Evolutionary conservation across 2,888 invertebrate genomes (phyloP).

Genomic region (Abrostola triplasia): DNA sequence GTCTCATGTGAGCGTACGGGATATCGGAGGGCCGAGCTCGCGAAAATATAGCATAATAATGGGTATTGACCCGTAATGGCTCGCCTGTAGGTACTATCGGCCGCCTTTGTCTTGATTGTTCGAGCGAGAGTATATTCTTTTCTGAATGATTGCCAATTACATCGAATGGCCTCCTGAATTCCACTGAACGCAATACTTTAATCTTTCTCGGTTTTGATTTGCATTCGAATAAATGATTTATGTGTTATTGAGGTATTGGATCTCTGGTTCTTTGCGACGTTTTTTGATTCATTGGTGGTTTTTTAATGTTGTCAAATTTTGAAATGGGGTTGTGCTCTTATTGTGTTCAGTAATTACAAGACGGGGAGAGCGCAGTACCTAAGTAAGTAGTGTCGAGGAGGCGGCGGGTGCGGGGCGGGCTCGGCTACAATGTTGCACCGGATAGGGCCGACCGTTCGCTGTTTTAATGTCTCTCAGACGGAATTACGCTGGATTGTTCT

Average conservation of each 20-base stretch:
- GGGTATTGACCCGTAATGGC: conserved; percentile 88
- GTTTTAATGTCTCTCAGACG: conserved; percentile 88
- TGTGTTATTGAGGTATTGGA: conserved; percentile 75
- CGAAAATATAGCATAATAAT: conserved; percentile 89
- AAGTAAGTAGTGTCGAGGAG: conserved; percentile 21
- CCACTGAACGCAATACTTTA: conserved; percentile 80
- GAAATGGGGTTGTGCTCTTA: conserved; percentile 10
- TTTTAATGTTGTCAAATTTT: conserved; percentile 50
- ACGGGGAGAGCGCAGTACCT: conserved; percentile 18
- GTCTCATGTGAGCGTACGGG: conserved; percentile 85
- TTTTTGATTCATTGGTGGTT: conserved; percentile 42
- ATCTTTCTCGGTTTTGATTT: conserved; percentile 80
- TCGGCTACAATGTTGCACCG: conserved; percentile 85
- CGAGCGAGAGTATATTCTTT: conserved; percentile 83
- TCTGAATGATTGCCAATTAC: conserved; percentile 88
- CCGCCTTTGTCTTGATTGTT: conserved; percentile 87
- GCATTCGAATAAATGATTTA: conserved; percentile 83
- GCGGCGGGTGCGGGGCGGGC: conserved; percentile 44
- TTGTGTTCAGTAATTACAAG: conserved; percentile 31
- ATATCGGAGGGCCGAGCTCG: conserved; percentile 86
- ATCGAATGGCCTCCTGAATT: conserved; percentile 86
- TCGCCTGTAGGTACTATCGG: conserved; percentile 86
- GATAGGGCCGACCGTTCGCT: conserved; percentile 84
- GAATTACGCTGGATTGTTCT: conserved; percentile 89
- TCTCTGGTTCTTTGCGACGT: conserved; percentile 61